Base-by-base conservation (phyloP, 2,888 invertebrate genomes). In the Periphyllus acericola region DNA sequence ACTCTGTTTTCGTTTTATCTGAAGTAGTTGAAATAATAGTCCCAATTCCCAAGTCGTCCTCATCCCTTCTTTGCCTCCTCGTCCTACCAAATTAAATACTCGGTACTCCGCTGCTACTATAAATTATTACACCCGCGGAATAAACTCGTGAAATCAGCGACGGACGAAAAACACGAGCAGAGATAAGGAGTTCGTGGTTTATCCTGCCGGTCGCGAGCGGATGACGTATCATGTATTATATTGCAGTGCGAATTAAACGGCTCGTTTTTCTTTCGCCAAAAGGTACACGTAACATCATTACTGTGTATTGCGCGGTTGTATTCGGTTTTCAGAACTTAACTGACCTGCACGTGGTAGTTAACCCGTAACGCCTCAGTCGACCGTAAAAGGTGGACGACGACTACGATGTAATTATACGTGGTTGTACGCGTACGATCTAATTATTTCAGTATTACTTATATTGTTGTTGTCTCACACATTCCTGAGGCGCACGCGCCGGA, bases 381-480 rank as follows among this genome's bases (percentile, higher is more conserved):
- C 66, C 80, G 80, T 80, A 60, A 40, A 66, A 79, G 34, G 34
- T 79, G 11, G 46, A 46, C 78, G 52, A 78, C n/a, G 29, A n/a
- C n/a, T n/a, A 46, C 29, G 32, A 11, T 25, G 52, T 52, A 78
- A 78, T 46, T 55, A 52, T 55, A 21, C 29, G 29, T 52, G 19
- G 29, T 78, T 52, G 55, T 76, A 76, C 76, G 40, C n/a, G 40
- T 76, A 46, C 29, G 29, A 34, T 25, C 25, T 34, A 25, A 55
- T 60, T 60, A 60, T 60, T 60, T 21, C 6, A 60, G 19, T 60
- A 6, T 60, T 55, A 21, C 4, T 55, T 46, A 8, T n/a, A 66
- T 17, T 29, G 14, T 29, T 29, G 32, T 71, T 17, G 71, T 17
- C 32, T 71, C 29, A 71, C n/a, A 29, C 71, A 71, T 71, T 71